Percentiles rank a stretch among this genome's conserved stretches.
Conservation (phyloP, 1,140 invertebrate species). For the Drosophila nannoptera region DNA sequence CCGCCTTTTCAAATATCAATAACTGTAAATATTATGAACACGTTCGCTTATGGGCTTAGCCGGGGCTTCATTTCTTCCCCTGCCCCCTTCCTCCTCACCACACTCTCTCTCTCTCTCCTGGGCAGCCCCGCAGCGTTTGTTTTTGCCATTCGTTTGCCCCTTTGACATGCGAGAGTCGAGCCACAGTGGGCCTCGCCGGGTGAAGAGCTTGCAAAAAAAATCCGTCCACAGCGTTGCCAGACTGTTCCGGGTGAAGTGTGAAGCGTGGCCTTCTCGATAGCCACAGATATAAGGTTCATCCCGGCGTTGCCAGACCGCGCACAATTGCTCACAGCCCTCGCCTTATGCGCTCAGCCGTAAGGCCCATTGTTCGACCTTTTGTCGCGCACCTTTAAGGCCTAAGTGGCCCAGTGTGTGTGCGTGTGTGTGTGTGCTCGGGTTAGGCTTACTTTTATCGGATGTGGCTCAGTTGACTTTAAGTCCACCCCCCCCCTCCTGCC, state of each 20-base stretch:
- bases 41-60: constrained; percentile 75
- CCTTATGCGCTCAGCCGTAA: neutral
- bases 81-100: constrained; percentile 2
- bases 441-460: constrained; percentile 26
- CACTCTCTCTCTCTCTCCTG: neutral
- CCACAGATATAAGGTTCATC: too few relatives aligned
- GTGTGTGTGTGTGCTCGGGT: constrained; percentile 5
- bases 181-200: constrained; percentile 12
- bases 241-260: neutral
- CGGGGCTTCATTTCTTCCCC: constrained; percentile 40
- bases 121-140: constrained; percentile 19
- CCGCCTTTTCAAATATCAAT: constrained; percentile 79
- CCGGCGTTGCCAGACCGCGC: too few relatives aligned
- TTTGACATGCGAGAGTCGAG: constrained; percentile 52
- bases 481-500: neutral
- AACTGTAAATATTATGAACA: constrained; percentile 79
- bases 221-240: neutral
- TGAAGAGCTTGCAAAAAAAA: neutral
- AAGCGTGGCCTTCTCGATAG: too few relatives aligned
- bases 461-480: constrained; percentile 59
- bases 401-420: constrained; percentile 4
- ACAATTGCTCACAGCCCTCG: neutral
- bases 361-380: constrained; percentile 33
- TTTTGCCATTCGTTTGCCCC: constrained; percentile 44
- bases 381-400: constrained; percentile 40